These are phyloP conservation scores for Calliphora vomitoria DNA, from an alignment of 2,888 invertebrate genomes.

Conservation along the genomic window DNA sequence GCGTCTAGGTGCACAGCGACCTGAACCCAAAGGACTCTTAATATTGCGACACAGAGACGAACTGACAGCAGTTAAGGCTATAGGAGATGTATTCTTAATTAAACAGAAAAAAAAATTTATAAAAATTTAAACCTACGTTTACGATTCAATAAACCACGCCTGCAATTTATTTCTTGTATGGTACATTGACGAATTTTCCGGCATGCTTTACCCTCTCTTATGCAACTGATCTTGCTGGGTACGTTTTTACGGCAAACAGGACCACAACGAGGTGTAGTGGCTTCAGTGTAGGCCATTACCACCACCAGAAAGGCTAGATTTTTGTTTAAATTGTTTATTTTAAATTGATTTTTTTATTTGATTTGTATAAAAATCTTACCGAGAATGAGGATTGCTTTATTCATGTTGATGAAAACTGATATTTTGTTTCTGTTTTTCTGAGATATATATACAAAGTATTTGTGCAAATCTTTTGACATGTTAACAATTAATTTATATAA, in stretches of 20 bases:
- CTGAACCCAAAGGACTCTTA: constrained; percentile 41
- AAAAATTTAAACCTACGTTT: constrained; percentile 60
- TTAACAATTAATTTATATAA: background rate
- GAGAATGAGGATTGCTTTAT: constrained; percentile 51
- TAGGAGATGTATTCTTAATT: background rate
- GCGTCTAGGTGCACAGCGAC: constrained; percentile 55
- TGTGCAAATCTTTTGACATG: background rate
- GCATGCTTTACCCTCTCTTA: constrained; percentile 74
- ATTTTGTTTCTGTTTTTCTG: too few relatives aligned
- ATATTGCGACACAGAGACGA: constrained; percentile 54
- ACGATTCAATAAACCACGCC: constrained; percentile 11
- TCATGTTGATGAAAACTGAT: constrained; percentile 56
- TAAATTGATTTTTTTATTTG: background rate
- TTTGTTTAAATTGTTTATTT: background rate
- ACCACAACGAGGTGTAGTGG: constrained; percentile 30
- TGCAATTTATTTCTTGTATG: constrained; percentile 78
- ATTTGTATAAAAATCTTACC: constrained; percentile 40
- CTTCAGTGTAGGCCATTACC: constrained; percentile 48
- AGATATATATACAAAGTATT: constrained; percentile 37
- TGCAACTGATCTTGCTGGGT: constrained; percentile 73
- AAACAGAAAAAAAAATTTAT: background rate
- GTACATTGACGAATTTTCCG: constrained; percentile 76
- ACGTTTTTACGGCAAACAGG: constrained; percentile 73
- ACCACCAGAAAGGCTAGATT: constrained; percentile 41
- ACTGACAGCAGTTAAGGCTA: constrained; percentile 15